These are phyloP conservation scores for Gnathonemus longibarbis DNA, from an alignment of 2,113 vertebrate species.

Conservation along the genomic window DNA sequence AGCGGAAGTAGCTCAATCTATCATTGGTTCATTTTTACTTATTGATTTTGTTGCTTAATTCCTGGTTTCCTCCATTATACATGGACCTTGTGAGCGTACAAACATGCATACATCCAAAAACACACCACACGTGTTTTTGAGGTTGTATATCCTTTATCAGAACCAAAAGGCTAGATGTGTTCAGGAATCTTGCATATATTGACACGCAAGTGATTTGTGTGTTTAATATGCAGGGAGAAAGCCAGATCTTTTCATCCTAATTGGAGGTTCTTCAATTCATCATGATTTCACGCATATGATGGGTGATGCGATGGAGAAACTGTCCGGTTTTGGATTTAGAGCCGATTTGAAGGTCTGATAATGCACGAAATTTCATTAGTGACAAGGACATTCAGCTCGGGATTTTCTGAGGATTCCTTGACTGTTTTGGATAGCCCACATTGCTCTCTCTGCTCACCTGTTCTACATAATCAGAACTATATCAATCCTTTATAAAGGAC, in stretches of 20 bases:
- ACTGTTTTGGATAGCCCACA: background rate
- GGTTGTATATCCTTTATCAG: background rate
- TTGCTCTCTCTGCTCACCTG: background rate
- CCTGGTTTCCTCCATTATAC: background rate
- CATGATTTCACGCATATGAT: background rate
- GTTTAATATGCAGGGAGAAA: background rate
- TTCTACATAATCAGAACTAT: background rate
- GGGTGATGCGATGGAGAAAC: slow-evolving; percentile 6
- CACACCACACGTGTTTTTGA: background rate
- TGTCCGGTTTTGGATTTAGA: background rate
- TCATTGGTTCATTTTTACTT: background rate
- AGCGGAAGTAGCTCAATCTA: no score
- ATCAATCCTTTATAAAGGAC: no score
- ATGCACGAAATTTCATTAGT: background rate
- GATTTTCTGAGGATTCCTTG: background rate
- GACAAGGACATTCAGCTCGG: background rate
- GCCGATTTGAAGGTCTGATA: background rate
- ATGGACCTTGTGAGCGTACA: background rate
- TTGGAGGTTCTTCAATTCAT: background rate
- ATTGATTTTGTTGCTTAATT: background rate
- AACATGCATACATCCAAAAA: background rate
- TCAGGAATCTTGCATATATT: background rate
- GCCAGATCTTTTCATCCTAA: background rate
- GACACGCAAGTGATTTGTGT: background rate
- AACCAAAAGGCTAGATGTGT: background rate